Percentiles rank a stretch among this genome's conserved stretches.
phyloP scores from a whole-genome alignment of 2,113 vertebrate species.

The Poecilia latipinna region DNA sequence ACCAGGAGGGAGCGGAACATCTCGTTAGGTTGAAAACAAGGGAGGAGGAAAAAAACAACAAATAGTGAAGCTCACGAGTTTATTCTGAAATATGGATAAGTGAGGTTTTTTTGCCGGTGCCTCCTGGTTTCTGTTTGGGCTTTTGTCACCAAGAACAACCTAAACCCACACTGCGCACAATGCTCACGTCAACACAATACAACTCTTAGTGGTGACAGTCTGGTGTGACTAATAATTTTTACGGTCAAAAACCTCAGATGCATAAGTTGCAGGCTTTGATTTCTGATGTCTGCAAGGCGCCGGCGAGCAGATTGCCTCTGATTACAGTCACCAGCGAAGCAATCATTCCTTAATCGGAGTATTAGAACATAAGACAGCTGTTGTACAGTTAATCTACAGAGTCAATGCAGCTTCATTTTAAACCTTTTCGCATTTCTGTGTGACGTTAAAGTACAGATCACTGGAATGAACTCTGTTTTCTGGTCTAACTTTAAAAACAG shows the following conservation, averaged over 20 bases:
- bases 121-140: slow-evolving; percentile 23
- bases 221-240: not conserved
- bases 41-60: not conserved
- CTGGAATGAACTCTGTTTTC: too few species aligned
- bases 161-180: slow-evolving; percentile 16
- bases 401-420: too few species aligned
- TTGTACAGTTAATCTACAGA: too few species aligned
- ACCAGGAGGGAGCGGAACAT: slow-evolving; percentile 19
- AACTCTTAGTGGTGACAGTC: not conserved
- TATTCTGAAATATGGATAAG: not conserved
- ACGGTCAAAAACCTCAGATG: not conserved
- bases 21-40: not conserved
- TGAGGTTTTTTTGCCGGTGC: not conserved
- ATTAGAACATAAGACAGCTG: too few species aligned
- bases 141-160: slow-evolving; percentile 13
- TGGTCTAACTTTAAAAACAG: not conserved
- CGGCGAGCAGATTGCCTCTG: too few species aligned
- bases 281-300: too few species aligned
- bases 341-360: too few species aligned
- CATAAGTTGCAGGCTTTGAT: too few species aligned
- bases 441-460: not conserved
- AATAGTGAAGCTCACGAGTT: not conserved
- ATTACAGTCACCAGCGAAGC: too few species aligned
- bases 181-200: slow-evolving; percentile 8
- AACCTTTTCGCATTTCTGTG: too few species aligned